These are phyloP conservation scores for Notothenia coriiceps DNA, from an alignment of 2,113 vertebrate species.

Conservation along the genomic window DNA sequence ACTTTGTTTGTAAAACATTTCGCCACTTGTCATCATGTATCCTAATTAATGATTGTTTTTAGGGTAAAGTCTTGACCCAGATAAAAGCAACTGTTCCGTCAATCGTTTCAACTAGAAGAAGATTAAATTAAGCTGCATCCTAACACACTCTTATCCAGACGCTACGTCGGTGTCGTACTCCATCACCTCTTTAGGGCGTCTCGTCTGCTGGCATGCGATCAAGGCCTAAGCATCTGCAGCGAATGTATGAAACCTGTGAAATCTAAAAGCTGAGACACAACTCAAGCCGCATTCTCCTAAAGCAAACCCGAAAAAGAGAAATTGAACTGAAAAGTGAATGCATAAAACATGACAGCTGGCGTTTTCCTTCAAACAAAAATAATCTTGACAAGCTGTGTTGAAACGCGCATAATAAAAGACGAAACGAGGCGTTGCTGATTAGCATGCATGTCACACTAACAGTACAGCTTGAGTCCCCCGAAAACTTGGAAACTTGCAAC, in stretches of 20 bases:
- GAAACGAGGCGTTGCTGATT: constrained; percentile 49
- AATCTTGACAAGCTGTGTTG: constrained; percentile 40
- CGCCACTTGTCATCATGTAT: neutral
- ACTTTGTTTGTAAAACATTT: neutral
- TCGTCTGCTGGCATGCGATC: constrained; percentile 11
- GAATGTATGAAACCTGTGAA: constrained; percentile 25
- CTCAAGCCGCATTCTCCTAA: constrained; percentile 24
- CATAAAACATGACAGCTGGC: constrained; percentile 73
- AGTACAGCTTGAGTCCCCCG: constrained; percentile 49
- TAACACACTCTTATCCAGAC: constrained; percentile 25
- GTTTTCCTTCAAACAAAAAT: constrained; percentile 49
- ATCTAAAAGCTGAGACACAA: constrained; percentile 32
- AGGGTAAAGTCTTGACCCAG: neutral
- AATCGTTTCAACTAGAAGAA: neutral
- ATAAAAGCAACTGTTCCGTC: neutral
- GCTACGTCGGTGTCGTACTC: constrained; percentile 11
- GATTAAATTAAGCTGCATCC: constrained; percentile 11
- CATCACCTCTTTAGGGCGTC: constrained; percentile 1
- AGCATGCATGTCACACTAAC: constrained; percentile 56
- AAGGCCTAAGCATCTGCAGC: constrained; percentile 34
- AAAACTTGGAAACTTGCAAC: constrained; percentile 40
- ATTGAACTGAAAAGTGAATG: constrained; percentile 48
- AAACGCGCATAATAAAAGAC: constrained; percentile 50
- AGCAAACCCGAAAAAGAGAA: constrained; percentile 16
- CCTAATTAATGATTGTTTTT: neutral